These are phyloP conservation scores for Leptopilina boulardi DNA, from an alignment of 1,140 invertebrate genomes.

Conservation along the genomic window DNA sequence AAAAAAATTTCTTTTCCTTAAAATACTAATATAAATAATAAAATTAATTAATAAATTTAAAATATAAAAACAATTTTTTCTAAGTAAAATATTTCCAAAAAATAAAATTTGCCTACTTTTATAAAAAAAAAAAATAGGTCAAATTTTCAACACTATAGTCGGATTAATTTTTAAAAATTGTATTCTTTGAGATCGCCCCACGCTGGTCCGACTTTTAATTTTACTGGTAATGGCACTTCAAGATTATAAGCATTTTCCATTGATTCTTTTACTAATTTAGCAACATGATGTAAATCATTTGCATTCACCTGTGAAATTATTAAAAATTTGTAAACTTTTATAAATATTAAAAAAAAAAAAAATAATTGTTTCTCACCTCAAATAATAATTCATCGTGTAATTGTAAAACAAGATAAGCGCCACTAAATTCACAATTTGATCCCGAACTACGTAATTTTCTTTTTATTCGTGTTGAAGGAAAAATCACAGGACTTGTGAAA, in stretches of 20 bases:
- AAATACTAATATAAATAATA: too few species aligned
- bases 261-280: constrained; percentile 81
- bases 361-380: constrained; percentile 80
- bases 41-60: too few species aligned
- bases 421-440: constrained; percentile 58
- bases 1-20: too few species aligned
- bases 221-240: constrained; percentile 89
- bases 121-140: too few species aligned
- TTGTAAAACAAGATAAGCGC: constrained; percentile 87
- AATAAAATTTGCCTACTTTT: too few species aligned
- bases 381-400: constrained; percentile 98
- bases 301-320: constrained; percentile 65
- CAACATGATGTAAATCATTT: constrained; percentile 79
- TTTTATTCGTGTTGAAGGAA: constrained; percentile 52
- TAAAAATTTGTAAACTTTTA: background rate
- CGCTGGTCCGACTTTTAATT: constrained; percentile 86
- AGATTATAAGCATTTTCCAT: constrained; percentile 90
- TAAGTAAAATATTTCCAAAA: too few species aligned
- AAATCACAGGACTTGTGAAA: constrained; percentile 63
- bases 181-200: constrained; percentile 85
- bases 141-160: too few species aligned
- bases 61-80: too few species aligned
- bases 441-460: constrained; percentile 66
- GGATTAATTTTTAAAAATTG: constrained; percentile 39
- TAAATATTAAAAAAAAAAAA: background rate